phyloP scores from a whole-genome alignment of 2,113 vertebrate species.

The Sebastes fasciatus region DNA sequence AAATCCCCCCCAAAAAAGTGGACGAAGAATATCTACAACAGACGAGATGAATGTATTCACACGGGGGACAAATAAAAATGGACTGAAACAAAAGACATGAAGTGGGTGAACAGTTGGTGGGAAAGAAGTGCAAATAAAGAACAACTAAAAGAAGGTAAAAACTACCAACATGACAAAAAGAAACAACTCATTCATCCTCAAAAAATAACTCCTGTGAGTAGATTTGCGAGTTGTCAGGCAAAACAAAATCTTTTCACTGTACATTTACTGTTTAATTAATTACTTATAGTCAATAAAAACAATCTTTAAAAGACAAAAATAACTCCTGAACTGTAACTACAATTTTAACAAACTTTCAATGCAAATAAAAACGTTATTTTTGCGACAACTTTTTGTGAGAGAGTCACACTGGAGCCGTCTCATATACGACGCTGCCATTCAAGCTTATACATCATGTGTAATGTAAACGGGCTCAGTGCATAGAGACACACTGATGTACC shows the following conservation, averaged over 20 bases:
- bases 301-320: no score
- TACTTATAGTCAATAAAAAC: no score
- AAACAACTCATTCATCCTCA: background rate
- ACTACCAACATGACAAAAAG: background rate
- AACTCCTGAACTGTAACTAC: background rate
- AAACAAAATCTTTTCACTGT: no score
- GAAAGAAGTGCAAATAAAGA: no score
- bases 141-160: background rate
- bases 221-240: no score
- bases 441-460: conserved; percentile 49
- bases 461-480: conserved; percentile 39
- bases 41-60: background rate
- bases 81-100: background rate
- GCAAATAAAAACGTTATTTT: background rate
- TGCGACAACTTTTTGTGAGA: background rate
- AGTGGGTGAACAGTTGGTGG: no score
- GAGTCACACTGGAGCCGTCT: background rate
- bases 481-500: conserved; percentile 22
- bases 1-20: no score
- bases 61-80: no score
- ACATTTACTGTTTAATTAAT: no score
- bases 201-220: no score
- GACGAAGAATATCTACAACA: no score
- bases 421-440: conserved; percentile 45
- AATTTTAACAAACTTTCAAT: background rate